Evolutionary conservation across 2,888 invertebrate genomes (phyloP).

Genomic region (Cephus runcator): DNA sequence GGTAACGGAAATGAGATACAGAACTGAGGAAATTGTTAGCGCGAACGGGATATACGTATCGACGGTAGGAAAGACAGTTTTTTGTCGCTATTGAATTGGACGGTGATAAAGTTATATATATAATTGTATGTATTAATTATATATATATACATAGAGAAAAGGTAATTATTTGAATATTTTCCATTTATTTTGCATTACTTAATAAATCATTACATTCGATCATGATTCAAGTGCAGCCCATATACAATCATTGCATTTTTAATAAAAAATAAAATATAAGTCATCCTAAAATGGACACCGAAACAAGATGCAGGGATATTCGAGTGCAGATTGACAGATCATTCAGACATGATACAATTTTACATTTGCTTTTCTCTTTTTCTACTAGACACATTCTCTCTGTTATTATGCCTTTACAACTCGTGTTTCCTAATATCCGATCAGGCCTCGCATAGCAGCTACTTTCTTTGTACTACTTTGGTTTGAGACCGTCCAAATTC

Average conservation of each 20-base stretch:
- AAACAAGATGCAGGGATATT: conserved; percentile 34
- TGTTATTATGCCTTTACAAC: conserved; percentile 54
- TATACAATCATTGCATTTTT: conserved; percentile 64
- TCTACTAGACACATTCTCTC: conserved; percentile 53
- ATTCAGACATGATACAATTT: conserved; percentile 41
- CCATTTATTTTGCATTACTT: conserved; percentile 58
- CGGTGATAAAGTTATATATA: too few species aligned
- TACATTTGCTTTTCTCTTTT: conserved; percentile 24
- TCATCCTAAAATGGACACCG: conserved; percentile 38
- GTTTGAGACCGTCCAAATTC: neutral
- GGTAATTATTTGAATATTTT: conserved; percentile 39
- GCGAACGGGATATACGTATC: neutral
- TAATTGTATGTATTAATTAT: conserved; percentile 67
- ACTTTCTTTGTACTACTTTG: conserved; percentile 45
- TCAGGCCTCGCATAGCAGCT: conserved; percentile 53
- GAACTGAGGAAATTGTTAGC: neutral
- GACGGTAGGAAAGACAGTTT: neutral
- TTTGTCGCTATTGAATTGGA: too few species aligned
- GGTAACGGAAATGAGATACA: neutral
- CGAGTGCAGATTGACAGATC: conserved; percentile 43
- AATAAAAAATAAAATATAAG: conserved; percentile 48
- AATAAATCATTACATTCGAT: conserved; percentile 62
- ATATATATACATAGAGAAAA: conserved; percentile 14
- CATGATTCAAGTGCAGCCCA: conserved; percentile 63
- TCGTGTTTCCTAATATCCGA: conserved; percentile 44